These are phyloP conservation scores for Orbicella faveolata DNA, from an alignment of 64 coral and sea anemone species.

Conservation along the genomic window DNA sequence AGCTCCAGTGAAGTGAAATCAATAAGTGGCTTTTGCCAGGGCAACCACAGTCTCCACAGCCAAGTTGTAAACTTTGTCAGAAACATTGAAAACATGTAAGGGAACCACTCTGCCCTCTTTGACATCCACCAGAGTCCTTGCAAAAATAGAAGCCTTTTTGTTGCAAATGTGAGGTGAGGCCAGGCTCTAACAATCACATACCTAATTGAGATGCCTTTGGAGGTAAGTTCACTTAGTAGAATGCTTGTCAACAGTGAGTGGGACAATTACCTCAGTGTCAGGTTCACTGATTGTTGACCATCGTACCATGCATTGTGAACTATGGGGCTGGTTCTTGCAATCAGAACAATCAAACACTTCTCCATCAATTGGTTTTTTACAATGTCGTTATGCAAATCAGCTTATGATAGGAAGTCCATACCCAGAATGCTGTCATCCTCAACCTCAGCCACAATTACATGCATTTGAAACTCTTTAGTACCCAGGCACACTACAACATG, in stretches of 20 bases:
- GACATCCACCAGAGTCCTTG: conserved; percentile 40
- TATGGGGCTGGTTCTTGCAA: conserved; percentile 8
- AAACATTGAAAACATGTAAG: conserved; percentile 42
- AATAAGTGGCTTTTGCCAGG: background rate
- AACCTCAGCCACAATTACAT: conserved; percentile 14
- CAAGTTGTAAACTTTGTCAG: conserved; percentile 1
- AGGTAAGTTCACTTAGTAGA: background rate
- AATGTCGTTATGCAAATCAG: conserved; percentile 7
- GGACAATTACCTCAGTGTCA: background rate
- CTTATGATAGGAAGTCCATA: conserved; percentile 35
- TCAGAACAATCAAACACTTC: background rate
- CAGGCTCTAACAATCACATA: conserved; percentile 35
- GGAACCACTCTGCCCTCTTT: background rate
- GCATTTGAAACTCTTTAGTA: conserved; percentile 13
- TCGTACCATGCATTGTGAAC: background rate
- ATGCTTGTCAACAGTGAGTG: background rate
- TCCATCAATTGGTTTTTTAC: background rate
- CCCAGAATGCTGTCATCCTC: conserved; percentile 17
- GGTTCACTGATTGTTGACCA: background rate
- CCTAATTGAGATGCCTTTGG: background rate
- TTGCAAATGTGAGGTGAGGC: conserved; percentile 21
- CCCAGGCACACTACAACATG: background rate
- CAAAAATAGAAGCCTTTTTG: conserved; percentile 19
- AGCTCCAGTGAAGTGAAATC: conserved; percentile 12
- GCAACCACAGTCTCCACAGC: conserved; percentile 37